Evolutionary conservation across 1,140 invertebrate genomes (phyloP).

Genomic region (Drosophila lacertosa): DNA sequence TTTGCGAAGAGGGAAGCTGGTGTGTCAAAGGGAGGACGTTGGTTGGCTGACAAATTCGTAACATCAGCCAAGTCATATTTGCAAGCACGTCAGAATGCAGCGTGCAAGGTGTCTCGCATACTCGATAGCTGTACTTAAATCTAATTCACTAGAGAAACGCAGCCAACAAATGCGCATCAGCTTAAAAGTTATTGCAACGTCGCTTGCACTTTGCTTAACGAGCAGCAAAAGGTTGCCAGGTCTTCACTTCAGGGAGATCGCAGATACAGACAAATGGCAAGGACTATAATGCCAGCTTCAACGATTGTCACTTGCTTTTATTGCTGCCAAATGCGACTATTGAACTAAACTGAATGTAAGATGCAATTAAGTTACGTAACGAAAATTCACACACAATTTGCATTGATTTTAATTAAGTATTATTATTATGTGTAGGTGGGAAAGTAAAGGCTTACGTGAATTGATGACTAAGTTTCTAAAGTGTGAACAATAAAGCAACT

Average conservation of each 20-base stretch:
- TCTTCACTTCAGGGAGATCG: slow-evolving; percentile 1
- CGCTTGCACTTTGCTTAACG: slow-evolving; percentile 55
- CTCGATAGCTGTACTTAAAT: slow-evolving; percentile 34
- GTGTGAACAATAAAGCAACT: too few species aligned
- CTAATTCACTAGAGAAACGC: slow-evolving; percentile 59
- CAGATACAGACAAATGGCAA: slow-evolving; percentile 9
- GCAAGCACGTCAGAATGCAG: slow-evolving; percentile 43
- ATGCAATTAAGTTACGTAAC: background rate
- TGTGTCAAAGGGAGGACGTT: background rate
- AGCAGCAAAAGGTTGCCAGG: slow-evolving; percentile 36
- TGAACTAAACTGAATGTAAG: slow-evolving; percentile 8
- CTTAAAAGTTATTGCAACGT: slow-evolving; percentile 55
- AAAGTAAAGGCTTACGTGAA: background rate
- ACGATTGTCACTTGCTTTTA: slow-evolving; percentile 29
- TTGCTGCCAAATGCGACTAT: slow-evolving; percentile 2
- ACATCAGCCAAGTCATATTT: slow-evolving; percentile 46
- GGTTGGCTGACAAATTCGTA: slow-evolving; percentile 44
- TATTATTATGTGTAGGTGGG: background rate
- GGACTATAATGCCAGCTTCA: background rate
- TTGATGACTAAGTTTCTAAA: too few species aligned
- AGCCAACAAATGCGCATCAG: slow-evolving; percentile 55
- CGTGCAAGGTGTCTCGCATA: background rate
- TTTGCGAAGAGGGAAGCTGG: background rate
- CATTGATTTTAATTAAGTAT: background rate
- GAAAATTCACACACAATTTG: too few species aligned